Evolutionary conservation across 2,797 vertebrate genomes (phyloP).

Genomic region (Crypturellus tataupa): DNA sequence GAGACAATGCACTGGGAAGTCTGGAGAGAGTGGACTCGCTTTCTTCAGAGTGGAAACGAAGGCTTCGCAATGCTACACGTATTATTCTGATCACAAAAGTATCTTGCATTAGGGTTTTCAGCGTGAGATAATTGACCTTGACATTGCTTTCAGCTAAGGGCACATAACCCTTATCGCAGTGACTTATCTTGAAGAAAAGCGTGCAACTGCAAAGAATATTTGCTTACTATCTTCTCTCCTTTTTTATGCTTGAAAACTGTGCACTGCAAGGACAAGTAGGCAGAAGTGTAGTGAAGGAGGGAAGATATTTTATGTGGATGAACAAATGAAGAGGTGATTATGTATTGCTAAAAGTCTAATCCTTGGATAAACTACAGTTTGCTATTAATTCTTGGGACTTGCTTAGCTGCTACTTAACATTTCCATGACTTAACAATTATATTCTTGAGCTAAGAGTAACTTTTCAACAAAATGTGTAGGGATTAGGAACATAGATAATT

Average conservation of each 20-base stretch:
- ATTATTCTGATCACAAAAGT: conserved; percentile 75
- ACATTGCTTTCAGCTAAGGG: conserved; percentile 74
- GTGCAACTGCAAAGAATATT: conserved; percentile 56
- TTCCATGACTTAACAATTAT: conserved; percentile 62
- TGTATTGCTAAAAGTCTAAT: conserved; percentile 56
- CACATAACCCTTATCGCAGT: conserved; percentile 65
- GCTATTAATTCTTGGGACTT: conserved; percentile 69
- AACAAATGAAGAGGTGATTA: conserved; percentile 69
- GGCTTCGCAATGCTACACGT: conserved; percentile 39
- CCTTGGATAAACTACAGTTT: conserved; percentile 69
- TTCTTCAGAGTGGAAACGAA: conserved; percentile 70
- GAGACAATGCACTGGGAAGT: neutral
- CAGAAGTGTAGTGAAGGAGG: conserved; percentile 23
- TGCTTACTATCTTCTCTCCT: conserved; percentile 58
- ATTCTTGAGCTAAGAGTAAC: conserved; percentile 62
- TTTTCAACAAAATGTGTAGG: conserved; percentile 47
- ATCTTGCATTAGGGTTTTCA: conserved; percentile 75
- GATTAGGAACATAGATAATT: conserved; percentile 69
- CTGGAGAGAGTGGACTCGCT: conserved; percentile 55
- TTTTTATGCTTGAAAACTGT: conserved; percentile 35
- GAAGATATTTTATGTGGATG: conserved; percentile 50
- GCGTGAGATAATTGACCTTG: conserved; percentile 80
- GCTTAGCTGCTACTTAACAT: conserved; percentile 68
- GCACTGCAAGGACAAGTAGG: conserved; percentile 67
- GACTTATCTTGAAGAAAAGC: conserved; percentile 73